Conservation (phyloP, 1,140 invertebrate genomes). For the Oscheius sp. region DNA sequence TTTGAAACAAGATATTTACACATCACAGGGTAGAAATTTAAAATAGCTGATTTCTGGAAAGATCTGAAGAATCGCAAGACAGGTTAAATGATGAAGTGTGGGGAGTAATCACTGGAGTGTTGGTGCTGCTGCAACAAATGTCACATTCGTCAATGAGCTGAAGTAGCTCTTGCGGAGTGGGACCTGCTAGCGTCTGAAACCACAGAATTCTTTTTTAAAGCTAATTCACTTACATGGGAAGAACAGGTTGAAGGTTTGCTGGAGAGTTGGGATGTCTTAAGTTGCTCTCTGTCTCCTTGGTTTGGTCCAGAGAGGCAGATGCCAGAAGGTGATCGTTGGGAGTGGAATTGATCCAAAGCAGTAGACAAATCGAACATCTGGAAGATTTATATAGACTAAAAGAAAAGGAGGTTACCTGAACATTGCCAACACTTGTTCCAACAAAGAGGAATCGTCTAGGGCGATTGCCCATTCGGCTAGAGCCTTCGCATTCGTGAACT, state of each 20-base stretch:
- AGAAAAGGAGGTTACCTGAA: slow-evolving; percentile 68
- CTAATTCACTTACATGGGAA: neutral
- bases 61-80: neutral
- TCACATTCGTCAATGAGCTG: slow-evolving; percentile 88
- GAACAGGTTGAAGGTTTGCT: neutral
- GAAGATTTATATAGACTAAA: slow-evolving; percentile 22
- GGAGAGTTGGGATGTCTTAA: neutral
- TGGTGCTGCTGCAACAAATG: slow-evolving; percentile 41
- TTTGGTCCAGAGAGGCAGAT: neutral
- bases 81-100: slow-evolving; percentile 16
- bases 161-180: slow-evolving; percentile 82
- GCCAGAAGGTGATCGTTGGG: neutral
- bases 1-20: too few species aligned
- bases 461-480: slow-evolving; percentile 80
- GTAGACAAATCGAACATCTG: slow-evolving; percentile 95
- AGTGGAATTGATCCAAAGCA: slow-evolving; percentile 72
- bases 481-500: slow-evolving; percentile 93
- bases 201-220: slow-evolving; percentile 16
- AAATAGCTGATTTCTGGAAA: too few species aligned
- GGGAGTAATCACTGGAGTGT: slow-evolving; percentile 32
- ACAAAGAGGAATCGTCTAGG: slow-evolving; percentile 87
- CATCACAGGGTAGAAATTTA: too few species aligned
- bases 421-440: slow-evolving; percentile 86
- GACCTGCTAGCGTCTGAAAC: slow-evolving; percentile 71
- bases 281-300: neutral